Conservation (phyloP, 2,888 invertebrate genomes). For the Neoascia interrupta region DNA sequence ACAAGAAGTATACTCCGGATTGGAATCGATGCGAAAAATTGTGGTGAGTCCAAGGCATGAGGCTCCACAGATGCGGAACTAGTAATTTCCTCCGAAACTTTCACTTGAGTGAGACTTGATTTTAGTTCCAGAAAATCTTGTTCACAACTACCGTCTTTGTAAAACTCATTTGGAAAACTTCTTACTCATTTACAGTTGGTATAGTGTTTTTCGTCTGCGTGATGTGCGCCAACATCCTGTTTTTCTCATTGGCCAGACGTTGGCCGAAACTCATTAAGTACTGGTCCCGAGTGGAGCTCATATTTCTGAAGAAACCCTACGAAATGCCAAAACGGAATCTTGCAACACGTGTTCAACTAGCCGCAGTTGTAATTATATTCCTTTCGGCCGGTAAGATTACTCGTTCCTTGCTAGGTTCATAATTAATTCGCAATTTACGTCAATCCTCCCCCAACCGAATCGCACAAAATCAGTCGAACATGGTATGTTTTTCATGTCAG, state of each 20-base stretch:
- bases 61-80: too few species aligned
- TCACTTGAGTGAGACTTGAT: too few species aligned
- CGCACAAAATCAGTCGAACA: constrained; percentile 76
- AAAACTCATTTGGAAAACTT: too few species aligned
- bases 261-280: constrained; percentile 76
- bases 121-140: too few species aligned
- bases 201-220: constrained; percentile 76
- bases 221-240: constrained; percentile 73
- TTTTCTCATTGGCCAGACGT: constrained; percentile 74
- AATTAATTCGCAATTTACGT: not conserved
- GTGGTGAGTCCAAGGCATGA: constrained; percentile 76
- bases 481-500: constrained; percentile 72
- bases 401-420: not conserved
- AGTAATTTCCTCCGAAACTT: too few species aligned
- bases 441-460: not conserved
- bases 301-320: constrained; percentile 75
- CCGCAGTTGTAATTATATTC: constrained; percentile 73
- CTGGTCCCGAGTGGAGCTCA: constrained; percentile 76
- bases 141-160: too few species aligned
- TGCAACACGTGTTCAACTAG: constrained; percentile 72
- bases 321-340: constrained; percentile 72
- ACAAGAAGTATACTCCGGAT: constrained; percentile 71
- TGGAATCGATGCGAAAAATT: constrained; percentile 77
- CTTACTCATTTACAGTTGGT: constrained; percentile 75
- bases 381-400: constrained; percentile 72